Evolutionary conservation across 2,113 vertebrate genomes (phyloP).

Genomic region (Phalacrocorax carbo): DNA sequence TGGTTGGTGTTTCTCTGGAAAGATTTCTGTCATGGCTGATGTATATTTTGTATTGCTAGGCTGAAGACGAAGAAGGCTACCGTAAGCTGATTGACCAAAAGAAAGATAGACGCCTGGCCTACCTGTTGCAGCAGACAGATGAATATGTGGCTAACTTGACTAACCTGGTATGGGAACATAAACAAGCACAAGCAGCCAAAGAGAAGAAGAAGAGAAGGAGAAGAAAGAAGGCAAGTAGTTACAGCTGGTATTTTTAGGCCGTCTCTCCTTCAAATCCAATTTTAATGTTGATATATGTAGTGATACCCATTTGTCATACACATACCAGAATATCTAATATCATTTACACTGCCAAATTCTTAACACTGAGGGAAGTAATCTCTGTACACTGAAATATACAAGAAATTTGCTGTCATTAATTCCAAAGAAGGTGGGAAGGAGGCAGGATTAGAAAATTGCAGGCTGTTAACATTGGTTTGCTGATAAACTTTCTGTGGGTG

Average conservation of each 20-base stretch:
- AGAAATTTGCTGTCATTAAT: neutral
- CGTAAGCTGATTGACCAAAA: conserved; percentile 97
- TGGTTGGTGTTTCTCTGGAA: neutral
- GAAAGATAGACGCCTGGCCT: conserved; percentile 95
- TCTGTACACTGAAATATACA: neutral
- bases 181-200: conserved; percentile 96
- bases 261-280: neutral
- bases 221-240: conserved; percentile 86
- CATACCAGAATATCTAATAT: neutral
- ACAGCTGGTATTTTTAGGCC: neutral
- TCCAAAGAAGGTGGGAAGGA: neutral
- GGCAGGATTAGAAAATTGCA: neutral
- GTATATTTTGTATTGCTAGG: conserved; percentile 71
- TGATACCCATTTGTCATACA: neutral
- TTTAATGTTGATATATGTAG: neutral
- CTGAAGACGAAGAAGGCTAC: conserved; percentile 98
- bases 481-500: neutral
- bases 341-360: neutral
- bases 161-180: conserved; percentile 96
- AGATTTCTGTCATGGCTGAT: neutral
- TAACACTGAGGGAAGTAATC: neutral
- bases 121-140: conserved; percentile 95
- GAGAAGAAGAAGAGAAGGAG: conserved; percentile 94
- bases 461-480: neutral
- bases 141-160: conserved; percentile 98